Evolutionary conservation across 2,797 vertebrate species (phyloP), one percentile per base, ranked within the genome.

Genomic region (Loris lydekkerianus): DNA sequence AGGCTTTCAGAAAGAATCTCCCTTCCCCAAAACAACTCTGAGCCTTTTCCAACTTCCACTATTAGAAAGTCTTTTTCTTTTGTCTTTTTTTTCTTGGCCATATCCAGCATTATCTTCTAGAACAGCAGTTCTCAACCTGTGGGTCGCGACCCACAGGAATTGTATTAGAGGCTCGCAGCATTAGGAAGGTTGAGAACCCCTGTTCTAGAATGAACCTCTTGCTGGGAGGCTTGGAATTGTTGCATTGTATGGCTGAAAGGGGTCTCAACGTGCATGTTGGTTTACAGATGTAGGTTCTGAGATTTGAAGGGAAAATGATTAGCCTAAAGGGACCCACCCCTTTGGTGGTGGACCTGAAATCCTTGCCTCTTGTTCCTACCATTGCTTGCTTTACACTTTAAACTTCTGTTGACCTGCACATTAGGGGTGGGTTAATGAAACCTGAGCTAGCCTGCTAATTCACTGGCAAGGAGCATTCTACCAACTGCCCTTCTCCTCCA

Each of bases 1-100:
- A 92, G 89, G 34, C n/a, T 80, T 94, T 75, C 14, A 67, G 56
- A 85, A 81, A 77, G 43, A 88, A 72, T 27, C 77, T 73, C 20
- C 21, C 70, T 78, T 84, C 63, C n/a, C 11, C 34, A 53, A 83
- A 78, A 81, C 31, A 40, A 49, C 9, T 72, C 80, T 77, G 70
- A 87, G 4, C 20, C 80, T 94, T 27, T 76, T 73, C 53, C 46
- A 77, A 34, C 37, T 81, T 89, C 43, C 76, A 61, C 67, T 78
- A 43, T 60, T 67, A 67, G 29, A 63, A 3, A n/a, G 1, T 3
- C 10, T 7, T 77, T n/a, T 11, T 23, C 70, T 49, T 21, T 56
- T 49, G 11, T 63, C 43, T 73, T 7, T 80, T 18, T 31, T 31
- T 11, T 69, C 31, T 21, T 65, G 27, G 37, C 17, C 70, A 56